Base-by-base conservation (phyloP, 2,797 vertebrate genomes). In the Champsocephalus esox region DNA sequence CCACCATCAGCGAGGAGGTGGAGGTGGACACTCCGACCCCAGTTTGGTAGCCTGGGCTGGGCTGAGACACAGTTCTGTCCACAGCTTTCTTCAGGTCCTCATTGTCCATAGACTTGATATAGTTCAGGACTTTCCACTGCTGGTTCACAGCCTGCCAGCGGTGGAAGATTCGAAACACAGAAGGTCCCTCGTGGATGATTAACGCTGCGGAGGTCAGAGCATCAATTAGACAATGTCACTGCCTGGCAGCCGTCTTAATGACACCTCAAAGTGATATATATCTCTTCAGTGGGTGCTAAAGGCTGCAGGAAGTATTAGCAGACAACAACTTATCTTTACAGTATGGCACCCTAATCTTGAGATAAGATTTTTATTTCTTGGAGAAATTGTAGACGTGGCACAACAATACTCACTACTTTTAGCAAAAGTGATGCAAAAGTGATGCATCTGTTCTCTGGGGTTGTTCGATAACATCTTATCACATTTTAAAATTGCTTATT, bases 131-230 rank as follows among this genome's bases (percentile, higher is more conserved):
- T 93, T 99, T 99, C 98, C 98, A 99, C 90, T 99, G 97, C 92
- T 99, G 98, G 95, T 99, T 99, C 82, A 99, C 98, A 0, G 98
- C 98, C 93, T 99, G 98, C 98, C 98, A 99, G 80, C 98, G 96
- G 86, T 99, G 97, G 91, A 99, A 99, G 92, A 99, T 99, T 65
- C 98, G 98, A 86, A 98, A 99, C 89, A 99, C 98, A 0, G 98
- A 98, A 11, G 98, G 98, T 46, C 98, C 98, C 93, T 99, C 98
- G 0, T 99, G 98, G 93, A 99, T 96, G 84, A 99, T 99, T 88
- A 99, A 92, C 52, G 97, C 97, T 97, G 92, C 49, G 87, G 77
- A 90, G 70, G 90, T 75, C 70, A 90, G 76, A 88, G 72, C 72
- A 87, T 84, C 60, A 80, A 64, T 83, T 73, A 88, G 76, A 85